Evolutionary conservation across 2,797 vertebrate genomes (phyloP).

Genomic region (Sciurus vulgaris): DNA sequence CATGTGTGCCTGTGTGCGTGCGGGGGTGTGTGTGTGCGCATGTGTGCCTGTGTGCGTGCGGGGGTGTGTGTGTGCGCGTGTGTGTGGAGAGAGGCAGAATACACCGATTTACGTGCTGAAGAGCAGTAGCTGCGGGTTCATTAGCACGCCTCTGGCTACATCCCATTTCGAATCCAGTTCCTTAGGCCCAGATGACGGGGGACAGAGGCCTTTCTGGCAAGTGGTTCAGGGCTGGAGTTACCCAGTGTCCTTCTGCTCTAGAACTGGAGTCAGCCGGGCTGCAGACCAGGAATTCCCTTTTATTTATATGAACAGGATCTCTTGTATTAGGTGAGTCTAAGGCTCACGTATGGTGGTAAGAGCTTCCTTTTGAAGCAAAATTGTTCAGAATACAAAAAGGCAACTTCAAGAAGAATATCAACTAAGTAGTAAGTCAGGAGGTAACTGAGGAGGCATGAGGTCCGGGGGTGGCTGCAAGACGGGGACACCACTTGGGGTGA

Average conservation of each 20-base stretch:
- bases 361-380: slow-evolving; percentile 6
- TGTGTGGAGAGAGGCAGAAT: too few species aligned
- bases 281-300: not conserved
- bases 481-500: not conserved
- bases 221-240: not conserved
- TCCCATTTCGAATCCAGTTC: not conserved
- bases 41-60: not conserved
- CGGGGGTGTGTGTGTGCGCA: too few species aligned
- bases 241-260: not conserved
- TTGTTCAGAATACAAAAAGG: not conserved
- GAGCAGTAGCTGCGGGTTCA: not conserved
- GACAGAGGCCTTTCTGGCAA: not conserved
- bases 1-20: too few species aligned
- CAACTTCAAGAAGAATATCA: not conserved
- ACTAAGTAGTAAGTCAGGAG: not conserved
- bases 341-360: not conserved
- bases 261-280: not conserved
- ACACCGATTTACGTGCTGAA: not conserved
- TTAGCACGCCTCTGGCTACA: not conserved
- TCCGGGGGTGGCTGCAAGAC: not conserved
- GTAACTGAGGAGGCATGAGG: not conserved
- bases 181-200: not conserved
- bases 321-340: not conserved
- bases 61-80: too few species aligned
- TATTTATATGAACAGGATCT: not conserved